A percentile compares a stretch with the other conserved stretches of the same genome.
These are phyloP conservation scores for Neodiprion virginianus DNA, from an alignment of 1,140 invertebrate species.

Conservation along the genomic window DNA sequence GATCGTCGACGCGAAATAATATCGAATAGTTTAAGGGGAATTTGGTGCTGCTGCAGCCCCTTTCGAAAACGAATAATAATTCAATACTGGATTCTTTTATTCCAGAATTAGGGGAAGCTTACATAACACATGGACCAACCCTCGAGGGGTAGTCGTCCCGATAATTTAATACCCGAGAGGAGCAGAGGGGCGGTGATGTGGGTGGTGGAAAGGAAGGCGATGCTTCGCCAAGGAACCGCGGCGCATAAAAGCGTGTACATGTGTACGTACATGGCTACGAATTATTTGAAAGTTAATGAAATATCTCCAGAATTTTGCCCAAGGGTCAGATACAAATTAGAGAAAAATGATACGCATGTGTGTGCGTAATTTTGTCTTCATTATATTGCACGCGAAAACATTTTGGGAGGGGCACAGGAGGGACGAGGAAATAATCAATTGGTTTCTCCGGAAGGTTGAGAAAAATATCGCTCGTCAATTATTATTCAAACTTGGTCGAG, in stretches of 20 bases:
- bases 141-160: conserved; percentile 41
- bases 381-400: no score
- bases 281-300: no score
- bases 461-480: neutral
- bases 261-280: no score
- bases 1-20: no score
- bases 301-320: no score
- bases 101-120: conserved; percentile 32
- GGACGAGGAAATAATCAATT: neutral
- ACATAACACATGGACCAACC: conserved; percentile 49
- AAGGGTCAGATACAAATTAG: no score
- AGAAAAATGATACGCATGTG: no score
- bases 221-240: no score
- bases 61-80: conserved; percentile 8
- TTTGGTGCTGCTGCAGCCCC: neutral
- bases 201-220: neutral
- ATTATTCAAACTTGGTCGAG: neutral
- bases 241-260: no score
- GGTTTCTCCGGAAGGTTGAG: neutral
- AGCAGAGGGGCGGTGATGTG: conserved; percentile 37
- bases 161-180: conserved; percentile 53
- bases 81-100: neutral
- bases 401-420: no score
- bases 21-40: no score
- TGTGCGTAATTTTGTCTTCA: no score